Percentiles rank a stretch among this genome's conserved stretches.
phyloP scores from a whole-genome alignment of 2,797 vertebrate species.

The Apodemus agrarius region DNA sequence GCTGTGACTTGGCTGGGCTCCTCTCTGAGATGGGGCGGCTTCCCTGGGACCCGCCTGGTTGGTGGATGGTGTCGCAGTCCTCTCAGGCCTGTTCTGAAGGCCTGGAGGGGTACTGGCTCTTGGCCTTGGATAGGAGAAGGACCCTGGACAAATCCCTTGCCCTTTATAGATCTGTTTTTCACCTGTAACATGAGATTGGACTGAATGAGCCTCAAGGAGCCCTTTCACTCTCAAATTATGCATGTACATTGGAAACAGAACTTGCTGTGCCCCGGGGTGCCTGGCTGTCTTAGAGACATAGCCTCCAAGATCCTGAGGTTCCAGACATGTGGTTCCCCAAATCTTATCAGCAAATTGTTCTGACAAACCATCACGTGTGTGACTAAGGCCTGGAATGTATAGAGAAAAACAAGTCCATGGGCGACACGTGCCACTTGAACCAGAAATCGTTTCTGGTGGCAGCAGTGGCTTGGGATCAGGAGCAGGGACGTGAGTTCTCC shows the following conservation, averaged over 20 bases:
- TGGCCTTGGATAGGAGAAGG: background rate
- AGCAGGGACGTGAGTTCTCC: background rate
- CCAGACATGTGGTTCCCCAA: background rate
- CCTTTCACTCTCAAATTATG: background rate
- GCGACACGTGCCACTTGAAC: background rate
- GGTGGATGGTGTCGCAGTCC: background rate
- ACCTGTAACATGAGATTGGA: background rate
- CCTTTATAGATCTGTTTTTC: background rate
- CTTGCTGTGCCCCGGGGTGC: background rate
- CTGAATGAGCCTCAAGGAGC: background rate
- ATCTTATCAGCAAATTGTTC: background rate
- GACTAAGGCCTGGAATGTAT: background rate
- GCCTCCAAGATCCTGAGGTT: background rate
- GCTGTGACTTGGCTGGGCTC: background rate
- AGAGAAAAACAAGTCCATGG: conserved; percentile 35
- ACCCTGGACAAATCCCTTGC: background rate
- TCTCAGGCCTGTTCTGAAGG: background rate
- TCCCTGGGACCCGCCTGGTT: background rate
- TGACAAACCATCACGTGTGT: conserved; percentile 15
- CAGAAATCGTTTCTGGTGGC: background rate
- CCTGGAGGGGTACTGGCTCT: background rate
- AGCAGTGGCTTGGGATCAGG: background rate
- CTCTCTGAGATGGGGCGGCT: background rate
- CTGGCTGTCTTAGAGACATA: background rate
- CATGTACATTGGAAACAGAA: background rate